Evolutionary conservation across 2,888 invertebrate genomes (phyloP).

Genomic region (Cephalotes varians): DNA sequence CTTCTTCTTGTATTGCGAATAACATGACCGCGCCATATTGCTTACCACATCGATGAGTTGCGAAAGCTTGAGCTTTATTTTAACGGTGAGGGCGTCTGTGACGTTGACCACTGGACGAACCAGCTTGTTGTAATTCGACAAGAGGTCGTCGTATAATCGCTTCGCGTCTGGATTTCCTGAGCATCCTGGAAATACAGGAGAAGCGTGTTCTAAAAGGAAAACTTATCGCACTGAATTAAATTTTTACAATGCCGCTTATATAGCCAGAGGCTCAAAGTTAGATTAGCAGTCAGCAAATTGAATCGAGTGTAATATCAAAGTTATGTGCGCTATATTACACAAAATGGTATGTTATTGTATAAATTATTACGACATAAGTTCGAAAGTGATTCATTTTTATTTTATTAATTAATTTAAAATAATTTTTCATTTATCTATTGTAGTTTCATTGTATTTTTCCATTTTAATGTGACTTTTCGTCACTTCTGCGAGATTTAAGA

Average conservation of each 20-base stretch:
- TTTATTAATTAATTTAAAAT: background rate
- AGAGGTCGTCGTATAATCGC: slow-evolving; percentile 94
- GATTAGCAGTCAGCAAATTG: background rate
- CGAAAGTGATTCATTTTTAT: background rate
- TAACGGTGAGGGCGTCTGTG: slow-evolving; percentile 93
- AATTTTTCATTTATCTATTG: background rate
- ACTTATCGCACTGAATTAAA: background rate
- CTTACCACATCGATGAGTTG: slow-evolving; percentile 96
- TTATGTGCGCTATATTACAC: background rate
- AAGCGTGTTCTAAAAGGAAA: slow-evolving; percentile 5
- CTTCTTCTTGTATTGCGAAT: background rate
- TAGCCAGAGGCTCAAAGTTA: background rate
- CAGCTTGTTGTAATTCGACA: slow-evolving; percentile 95
- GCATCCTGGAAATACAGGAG: slow-evolving; percentile 89
- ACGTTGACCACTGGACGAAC: slow-evolving; percentile 95
- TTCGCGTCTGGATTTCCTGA: slow-evolving; percentile 95
- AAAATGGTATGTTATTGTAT: background rate
- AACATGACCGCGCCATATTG: slow-evolving; percentile 63
- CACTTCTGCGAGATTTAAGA: background rate
- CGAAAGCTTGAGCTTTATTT: slow-evolving; percentile 94
- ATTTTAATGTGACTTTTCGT: background rate
- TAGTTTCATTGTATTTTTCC: background rate
- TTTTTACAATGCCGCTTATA: slow-evolving; percentile 2
- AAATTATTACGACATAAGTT: background rate
- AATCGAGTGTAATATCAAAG: background rate